These are phyloP conservation scores for Eupelmus urozonus DNA, from an alignment of 2,888 invertebrate genomes.

Conservation along the genomic window DNA sequence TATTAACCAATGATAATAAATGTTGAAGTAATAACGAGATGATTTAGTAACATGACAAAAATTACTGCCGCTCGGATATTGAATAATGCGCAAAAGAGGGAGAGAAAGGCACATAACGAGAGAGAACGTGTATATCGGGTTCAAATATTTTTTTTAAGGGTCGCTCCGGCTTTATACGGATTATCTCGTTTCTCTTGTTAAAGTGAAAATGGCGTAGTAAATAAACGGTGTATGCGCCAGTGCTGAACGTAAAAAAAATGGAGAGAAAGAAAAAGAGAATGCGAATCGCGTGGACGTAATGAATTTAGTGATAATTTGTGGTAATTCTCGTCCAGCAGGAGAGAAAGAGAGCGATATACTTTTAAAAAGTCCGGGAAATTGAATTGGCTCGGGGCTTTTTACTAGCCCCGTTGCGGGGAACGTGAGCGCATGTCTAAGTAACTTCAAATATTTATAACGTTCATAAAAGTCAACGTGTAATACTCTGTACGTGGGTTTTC, in stretches of 20 bases:
- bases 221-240: conserved; percentile 4
- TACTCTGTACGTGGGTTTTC: background rate
- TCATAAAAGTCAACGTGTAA: conserved; percentile 45
- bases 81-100: background rate
- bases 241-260: background rate
- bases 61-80: too few relatives aligned
- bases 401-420: background rate
- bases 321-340: background rate
- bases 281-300: conserved; percentile 1
- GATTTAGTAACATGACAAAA: too few relatives aligned
- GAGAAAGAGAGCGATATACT: conserved; percentile 6
- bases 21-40: too few relatives aligned
- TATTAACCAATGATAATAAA: too few relatives aligned
- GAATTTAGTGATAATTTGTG: conserved; percentile 49
- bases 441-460: conserved; percentile 49
- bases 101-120: background rate
- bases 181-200: conserved; percentile 31
- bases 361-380: conserved; percentile 33
- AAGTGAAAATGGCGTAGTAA: conserved; percentile 30
- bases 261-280: background rate
- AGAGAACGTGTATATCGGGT: background rate
- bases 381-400: conserved; percentile 38
- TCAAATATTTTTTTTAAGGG: conserved; percentile 6
- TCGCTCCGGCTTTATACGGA: background rate
- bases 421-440: conserved; percentile 44